phyloP scores from a whole-genome alignment of 1,140 invertebrate species.

The Drosophila micromelanica region DNA sequence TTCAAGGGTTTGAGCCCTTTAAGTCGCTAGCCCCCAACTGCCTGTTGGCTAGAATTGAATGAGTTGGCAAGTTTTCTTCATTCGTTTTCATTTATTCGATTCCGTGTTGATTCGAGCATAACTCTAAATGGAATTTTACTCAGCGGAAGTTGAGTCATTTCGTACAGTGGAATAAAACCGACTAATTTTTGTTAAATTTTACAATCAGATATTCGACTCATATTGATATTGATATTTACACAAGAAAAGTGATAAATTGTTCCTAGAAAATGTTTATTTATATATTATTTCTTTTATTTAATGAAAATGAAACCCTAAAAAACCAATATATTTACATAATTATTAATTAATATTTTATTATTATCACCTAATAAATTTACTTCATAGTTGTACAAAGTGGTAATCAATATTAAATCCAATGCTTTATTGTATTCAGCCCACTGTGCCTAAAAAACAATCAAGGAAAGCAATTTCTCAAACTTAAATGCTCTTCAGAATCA shows the following conservation, averaged over 20 bases:
- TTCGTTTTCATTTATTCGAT: constrained; percentile 60
- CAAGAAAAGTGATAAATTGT: no score
- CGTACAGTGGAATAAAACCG: constrained; percentile 13
- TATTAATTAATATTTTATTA: no score
- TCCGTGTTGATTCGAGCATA: constrained; percentile 44
- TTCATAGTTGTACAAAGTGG: no score
- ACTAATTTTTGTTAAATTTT: neutral
- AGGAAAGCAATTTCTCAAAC: constrained; percentile 70
- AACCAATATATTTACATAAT: no score
- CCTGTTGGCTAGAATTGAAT: constrained; percentile 45
- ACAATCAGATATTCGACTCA: no score
- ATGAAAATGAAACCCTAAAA: no score
- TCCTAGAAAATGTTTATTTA: no score
- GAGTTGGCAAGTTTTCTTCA: constrained; percentile 49
- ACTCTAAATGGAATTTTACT: constrained; percentile 55
- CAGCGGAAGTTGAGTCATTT: constrained; percentile 57
- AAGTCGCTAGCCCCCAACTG: neutral
- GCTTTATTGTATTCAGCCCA: neutral
- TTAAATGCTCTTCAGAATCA: constrained; percentile 58
- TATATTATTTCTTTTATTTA: no score
- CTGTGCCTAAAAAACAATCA: constrained; percentile 55
- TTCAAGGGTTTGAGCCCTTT: constrained; percentile 25
- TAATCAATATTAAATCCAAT: no score
- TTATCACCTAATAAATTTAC: no score
- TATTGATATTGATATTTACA: no score